Conservation (phyloP, 1,140 invertebrate species). For the Berghia stephanieae region DNA sequence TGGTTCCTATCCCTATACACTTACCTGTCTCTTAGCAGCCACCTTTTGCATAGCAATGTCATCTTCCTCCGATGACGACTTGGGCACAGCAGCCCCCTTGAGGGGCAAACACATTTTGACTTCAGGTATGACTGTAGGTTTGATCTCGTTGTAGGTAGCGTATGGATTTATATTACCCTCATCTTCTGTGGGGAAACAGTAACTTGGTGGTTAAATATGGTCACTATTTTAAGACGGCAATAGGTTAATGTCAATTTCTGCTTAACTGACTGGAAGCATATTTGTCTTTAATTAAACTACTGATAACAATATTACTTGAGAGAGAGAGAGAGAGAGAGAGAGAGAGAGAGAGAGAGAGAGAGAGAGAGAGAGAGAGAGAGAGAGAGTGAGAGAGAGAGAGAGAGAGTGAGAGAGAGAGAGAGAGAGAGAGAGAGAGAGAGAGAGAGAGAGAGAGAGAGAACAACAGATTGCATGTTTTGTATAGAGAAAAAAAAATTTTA, state of each 20-base stretch:
- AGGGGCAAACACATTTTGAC: slow-evolving; percentile 38
- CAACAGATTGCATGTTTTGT: neutral
- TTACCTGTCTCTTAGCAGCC: slow-evolving; percentile 57
- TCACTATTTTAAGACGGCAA: too few species aligned
- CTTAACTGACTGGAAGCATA: too few species aligned
- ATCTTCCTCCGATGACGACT: slow-evolving; percentile 46
- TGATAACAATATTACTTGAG: neutral
- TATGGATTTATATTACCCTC: slow-evolving; percentile 63
- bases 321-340: neutral
- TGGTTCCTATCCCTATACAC: too few species aligned
- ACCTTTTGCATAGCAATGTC: slow-evolving; percentile 60
- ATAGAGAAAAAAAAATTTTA: neutral
- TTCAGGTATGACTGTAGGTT: slow-evolving; percentile 41
- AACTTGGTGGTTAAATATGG: too few species aligned
- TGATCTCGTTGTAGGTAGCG: slow-evolving; percentile 60
- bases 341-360: slow-evolving; percentile 1
- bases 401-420: neutral
- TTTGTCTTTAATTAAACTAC: too few species aligned
- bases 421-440: neutral
- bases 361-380: too few species aligned
- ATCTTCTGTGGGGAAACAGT: slow-evolving; percentile 35
- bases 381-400: neutral
- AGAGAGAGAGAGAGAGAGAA: neutral
- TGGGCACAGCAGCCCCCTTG: slow-evolving; percentile 35
- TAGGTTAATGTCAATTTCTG: too few species aligned